Evolutionary conservation across 1,140 invertebrate species (phyloP), one percentile per base, ranked within the genome.

Genomic region (Drosophila seguyi): DNA sequence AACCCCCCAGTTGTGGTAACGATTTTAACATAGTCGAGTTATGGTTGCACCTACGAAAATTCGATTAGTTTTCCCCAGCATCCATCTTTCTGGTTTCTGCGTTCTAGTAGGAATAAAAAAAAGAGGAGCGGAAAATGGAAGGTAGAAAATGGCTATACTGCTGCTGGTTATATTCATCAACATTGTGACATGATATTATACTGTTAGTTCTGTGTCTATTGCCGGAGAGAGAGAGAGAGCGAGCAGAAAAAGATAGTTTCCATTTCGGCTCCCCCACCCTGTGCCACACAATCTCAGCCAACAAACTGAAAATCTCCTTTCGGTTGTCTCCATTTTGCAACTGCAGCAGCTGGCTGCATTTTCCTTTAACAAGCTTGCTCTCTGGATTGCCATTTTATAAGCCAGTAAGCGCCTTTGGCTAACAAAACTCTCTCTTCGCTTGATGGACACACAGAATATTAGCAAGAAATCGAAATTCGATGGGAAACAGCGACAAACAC

Each of bases 371-470:
- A 47, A 55, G 62, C 47, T 53, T 58, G 44, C 52, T 48, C 27
- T 71, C 39, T 25, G 63, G 48, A 69, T 69, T 68, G 52, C 50
- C 38, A 59, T 73, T 73, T 73, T 52, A 67, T 82, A 82, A 82
- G 79, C 79, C 79, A 72, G 63, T 81, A 81, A 81, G 66, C 66
- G 79, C 79, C 62, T 76, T 81, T 66, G 61, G 65, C 68, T 60
- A 55, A 31, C 65, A 65, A 42, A 80, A 58, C 25, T 25, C 27
- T 22, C 53, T 8, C 44, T 31, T 29, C 8, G 13, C n/a, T 45
- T 38, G 56, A 57, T 57, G 55, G 55, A 22, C 57, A 50, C 29
- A 29, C 52, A 55, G 16, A 48, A 68, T 42, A 53, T 69, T 63
- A 36, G 38, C 10, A n/a, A 39, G n/a, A 50, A 60, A 61, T 60